Base-by-base conservation (phyloP, 2,113 vertebrate species). In the Pelvicachromis taeniatus region DNA sequence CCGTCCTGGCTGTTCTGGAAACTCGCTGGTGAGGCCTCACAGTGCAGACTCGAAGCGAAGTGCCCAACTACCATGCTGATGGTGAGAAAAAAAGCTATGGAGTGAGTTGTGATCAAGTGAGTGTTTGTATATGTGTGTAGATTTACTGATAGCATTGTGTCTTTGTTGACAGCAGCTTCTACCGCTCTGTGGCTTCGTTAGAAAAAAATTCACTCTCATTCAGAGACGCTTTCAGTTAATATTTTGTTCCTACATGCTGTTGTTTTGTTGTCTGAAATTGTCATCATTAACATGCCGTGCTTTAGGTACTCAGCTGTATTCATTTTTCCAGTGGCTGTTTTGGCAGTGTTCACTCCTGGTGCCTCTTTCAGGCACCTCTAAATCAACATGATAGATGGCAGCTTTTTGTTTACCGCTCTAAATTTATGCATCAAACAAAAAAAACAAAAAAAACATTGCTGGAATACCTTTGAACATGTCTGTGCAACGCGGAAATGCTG, bases 381-480 rank as follows among this genome's bases (percentile, higher is more conserved):
- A 84, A 84, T 87, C 78, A 78, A 55, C 79, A 23, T 19, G 23
- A 81, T 48, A 21, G 42, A 79, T 65, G 9, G 14, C 65, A n/a
- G 82, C 26, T 68, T 63, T 65, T 90, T 93, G 84, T 93, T 92
- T 93, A 87, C 90, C 12, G 5, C 83, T 77, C 77, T 86, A 81
- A 89, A 88, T 94, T 29, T 87, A 78, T 92, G 87, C 82, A 85
- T 89, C 85, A 86, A 89, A 85, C 86, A 85, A 82, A 92, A 88
- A 81, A 81, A 83, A 83, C 80, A 91, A 88, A 81, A 81, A 84
- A 92, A 88, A 81, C 91, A 89, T 90, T 17, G 87, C 81, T 91
- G 90, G 91, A 94, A 95, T 94, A 88, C 88, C 82, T 93, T 89
- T 92, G 91, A 94, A 94, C 88, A n/a, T 85, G 88, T 92, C 90